Evolutionary conservation across 2,888 invertebrate genomes (phyloP).

Genomic region (Napeogenes sylphis): DNA sequence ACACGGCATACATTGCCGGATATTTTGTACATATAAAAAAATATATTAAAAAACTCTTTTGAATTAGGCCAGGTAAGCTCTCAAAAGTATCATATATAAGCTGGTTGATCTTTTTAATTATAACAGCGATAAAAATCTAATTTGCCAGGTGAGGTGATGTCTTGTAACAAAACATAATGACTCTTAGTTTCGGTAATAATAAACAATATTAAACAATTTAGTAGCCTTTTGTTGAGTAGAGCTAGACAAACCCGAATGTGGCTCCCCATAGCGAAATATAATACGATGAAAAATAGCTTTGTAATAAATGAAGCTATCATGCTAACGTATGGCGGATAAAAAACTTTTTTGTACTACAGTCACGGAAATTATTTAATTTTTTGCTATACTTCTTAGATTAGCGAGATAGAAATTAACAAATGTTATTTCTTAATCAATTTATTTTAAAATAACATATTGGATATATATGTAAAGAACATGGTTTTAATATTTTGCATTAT

Average conservation of each 20-base stretch:
- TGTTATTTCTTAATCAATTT: too few species aligned
- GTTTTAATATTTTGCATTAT: too few species aligned
- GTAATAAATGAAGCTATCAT: constrained; percentile 72
- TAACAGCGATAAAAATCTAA: constrained; percentile 61
- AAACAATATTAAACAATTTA: constrained; percentile 65
- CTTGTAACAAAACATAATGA: constrained; percentile 64
- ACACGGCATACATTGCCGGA: too few species aligned
- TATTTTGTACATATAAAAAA: too few species aligned
- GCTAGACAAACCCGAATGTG: constrained; percentile 57
- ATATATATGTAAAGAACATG: too few species aligned
- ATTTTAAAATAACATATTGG: too few species aligned
- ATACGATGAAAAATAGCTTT: constrained; percentile 63
- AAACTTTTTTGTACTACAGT: constrained; percentile 26
- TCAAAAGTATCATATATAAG: constrained; percentile 7
- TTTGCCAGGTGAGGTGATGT: constrained; percentile 66
- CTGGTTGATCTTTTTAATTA: constrained; percentile 46
- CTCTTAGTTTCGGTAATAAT: constrained; percentile 65
- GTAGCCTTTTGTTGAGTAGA: constrained; percentile 58
- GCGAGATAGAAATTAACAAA: too few species aligned
- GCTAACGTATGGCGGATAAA: constrained; percentile 55
- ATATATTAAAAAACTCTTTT: not conserved
- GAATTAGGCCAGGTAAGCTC: not conserved
- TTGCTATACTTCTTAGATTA: not conserved
- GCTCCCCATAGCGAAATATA: constrained; percentile 69
- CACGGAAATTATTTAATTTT: constrained; percentile 26